A percentile compares a stretch with the other conserved stretches of the same genome.
These are phyloP conservation scores for Aurelia aurita DNA, from an alignment of 30 jellyfish, hydroid and myxozoan species.

Conservation along the genomic window DNA sequence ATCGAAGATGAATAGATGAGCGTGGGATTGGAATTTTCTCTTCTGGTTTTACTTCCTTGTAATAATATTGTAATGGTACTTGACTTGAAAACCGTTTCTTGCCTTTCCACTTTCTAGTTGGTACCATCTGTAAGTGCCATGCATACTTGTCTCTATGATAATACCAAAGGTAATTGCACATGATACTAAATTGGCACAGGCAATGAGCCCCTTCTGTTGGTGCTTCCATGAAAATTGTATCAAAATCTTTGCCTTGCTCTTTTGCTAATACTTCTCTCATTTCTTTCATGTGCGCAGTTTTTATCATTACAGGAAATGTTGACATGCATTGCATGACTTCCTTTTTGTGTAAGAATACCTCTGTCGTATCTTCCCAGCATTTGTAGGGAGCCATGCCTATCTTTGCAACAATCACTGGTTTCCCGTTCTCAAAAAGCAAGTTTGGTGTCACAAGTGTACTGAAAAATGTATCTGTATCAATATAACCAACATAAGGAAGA, in stretches of 20 bases:
- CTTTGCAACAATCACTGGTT: conserved; percentile 60
- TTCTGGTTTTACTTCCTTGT: conserved; percentile 25
- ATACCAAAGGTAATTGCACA: conserved; percentile 76
- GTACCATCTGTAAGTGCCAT: conserved; percentile 69
- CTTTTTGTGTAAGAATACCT: conserved; percentile 46
- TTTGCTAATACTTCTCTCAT: conserved; percentile 58
- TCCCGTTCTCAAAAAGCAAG: conserved; percentile 46
- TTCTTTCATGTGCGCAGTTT: conserved; percentile 41
- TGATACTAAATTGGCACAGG: conserved; percentile 61
- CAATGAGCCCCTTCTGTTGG: conserved; percentile 46
- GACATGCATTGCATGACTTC: conserved; percentile 74
- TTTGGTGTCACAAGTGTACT: conserved; percentile 68
- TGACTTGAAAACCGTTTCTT: conserved; percentile 27
- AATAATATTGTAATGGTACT: conserved; percentile 32
- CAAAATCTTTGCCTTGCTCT: conserved; percentile 46
- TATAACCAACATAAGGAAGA: conserved; percentile 60
- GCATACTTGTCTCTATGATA: conserved; percentile 71
- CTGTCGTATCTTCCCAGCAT: conserved; percentile 51
- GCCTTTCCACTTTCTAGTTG: conserved; percentile 45
- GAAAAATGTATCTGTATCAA: conserved; percentile 76
- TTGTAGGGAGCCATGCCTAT: conserved; percentile 43
- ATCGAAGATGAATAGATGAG: conserved; percentile 54
- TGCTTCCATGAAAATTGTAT: conserved; percentile 20
- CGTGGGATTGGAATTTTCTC: conserved; percentile 47
- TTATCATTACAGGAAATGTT: conserved; percentile 71